phyloP scores from a whole-genome alignment of 1,140 invertebrate species.

The Drosophila sucinea region DNA sequence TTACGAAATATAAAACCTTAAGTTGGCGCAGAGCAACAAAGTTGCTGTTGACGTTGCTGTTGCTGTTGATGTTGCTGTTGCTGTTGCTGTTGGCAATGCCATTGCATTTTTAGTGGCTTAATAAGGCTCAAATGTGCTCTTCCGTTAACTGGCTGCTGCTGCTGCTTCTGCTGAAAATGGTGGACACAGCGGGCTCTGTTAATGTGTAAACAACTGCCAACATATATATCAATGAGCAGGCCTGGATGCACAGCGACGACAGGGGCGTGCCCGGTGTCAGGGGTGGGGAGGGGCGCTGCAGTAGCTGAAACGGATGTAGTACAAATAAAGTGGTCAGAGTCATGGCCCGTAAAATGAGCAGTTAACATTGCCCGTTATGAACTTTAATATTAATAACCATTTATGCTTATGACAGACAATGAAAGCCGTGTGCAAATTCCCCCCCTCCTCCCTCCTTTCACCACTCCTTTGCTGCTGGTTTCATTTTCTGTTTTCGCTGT shows the following conservation, averaged over 20 bases:
- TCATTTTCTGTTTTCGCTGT: conserved; percentile 55
- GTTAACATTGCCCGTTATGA: conserved; percentile 62
- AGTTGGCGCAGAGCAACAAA: conserved; percentile 7
- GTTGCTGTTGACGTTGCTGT: neutral
- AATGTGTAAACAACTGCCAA: conserved; percentile 62
- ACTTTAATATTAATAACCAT: conserved; percentile 78
- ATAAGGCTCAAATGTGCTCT: conserved; percentile 68
- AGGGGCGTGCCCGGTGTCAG: neutral
- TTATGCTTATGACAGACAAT: conserved; percentile 78
- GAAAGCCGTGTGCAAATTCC: conserved; percentile 48
- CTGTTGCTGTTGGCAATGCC: neutral
- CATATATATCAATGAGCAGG: conserved; percentile 48
- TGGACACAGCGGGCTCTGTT: conserved; percentile 45
- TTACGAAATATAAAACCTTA: conserved; percentile 23
- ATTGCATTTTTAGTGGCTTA: conserved; percentile 52
- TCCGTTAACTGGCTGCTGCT: conserved; percentile 58
- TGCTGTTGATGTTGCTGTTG: conserved; percentile 2
- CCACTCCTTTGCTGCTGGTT: conserved; percentile 16
- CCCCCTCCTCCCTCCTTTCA: neutral
- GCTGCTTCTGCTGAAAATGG: conserved; percentile 29
- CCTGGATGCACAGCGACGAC: neutral
- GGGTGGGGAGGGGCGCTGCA: no score
- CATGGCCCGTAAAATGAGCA: conserved; percentile 60
- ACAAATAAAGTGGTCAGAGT: conserved; percentile 59
- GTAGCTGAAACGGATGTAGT: conserved; percentile 26